Base-by-base conservation (phyloP, 23 tunicate species). In the Trididemnum miniatum region DNA sequence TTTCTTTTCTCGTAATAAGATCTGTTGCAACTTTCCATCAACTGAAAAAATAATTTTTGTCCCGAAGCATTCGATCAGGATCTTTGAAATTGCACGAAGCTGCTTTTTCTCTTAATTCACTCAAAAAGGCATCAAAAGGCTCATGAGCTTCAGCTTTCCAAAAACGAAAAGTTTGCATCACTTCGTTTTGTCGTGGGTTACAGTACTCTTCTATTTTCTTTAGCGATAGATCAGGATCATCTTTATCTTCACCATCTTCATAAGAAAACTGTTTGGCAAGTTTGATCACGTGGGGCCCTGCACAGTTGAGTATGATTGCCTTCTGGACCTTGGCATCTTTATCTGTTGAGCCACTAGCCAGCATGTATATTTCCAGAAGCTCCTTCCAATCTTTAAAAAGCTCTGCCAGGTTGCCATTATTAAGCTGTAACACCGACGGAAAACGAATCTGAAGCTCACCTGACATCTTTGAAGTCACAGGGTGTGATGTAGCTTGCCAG, bases 61-160 rank as follows among this genome's bases (percentile, higher is more conserved):
- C 80, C 39, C 31, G 38, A 29, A 74, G 20, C 80, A 74, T 74
- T 75, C 80, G 20, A 54, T 59, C 71, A 12, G 69, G 57, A 25
- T 78, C 71, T 27, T 78, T 38, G 30, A 54, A 78, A 59, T 78
- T 78, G 40, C 82, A 78, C 20, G n/a, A 9, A 5, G 69, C 71
- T 78, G 82, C 69, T 27, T 38, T 57, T 2, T 59, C 52, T 78
- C 71, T 15, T 4, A 78, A 26, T 38, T 78, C 71, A 54, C 15
- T 54, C 23, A 78, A 28, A 38, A 78, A 78, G 4, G 82, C 26
- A 59, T 54, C 71, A 26, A 78, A 78, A 28, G 82, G 71, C 4
- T 78, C 38, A 27, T 33, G 76, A 4, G 12, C 15, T 49, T 49
- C 57, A 20, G 31, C 31, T 15, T 59, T 78, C 82, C 82, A 59